Conservation (phyloP, 2,888 invertebrate species). For the Nemapogon koenigi region DNA sequence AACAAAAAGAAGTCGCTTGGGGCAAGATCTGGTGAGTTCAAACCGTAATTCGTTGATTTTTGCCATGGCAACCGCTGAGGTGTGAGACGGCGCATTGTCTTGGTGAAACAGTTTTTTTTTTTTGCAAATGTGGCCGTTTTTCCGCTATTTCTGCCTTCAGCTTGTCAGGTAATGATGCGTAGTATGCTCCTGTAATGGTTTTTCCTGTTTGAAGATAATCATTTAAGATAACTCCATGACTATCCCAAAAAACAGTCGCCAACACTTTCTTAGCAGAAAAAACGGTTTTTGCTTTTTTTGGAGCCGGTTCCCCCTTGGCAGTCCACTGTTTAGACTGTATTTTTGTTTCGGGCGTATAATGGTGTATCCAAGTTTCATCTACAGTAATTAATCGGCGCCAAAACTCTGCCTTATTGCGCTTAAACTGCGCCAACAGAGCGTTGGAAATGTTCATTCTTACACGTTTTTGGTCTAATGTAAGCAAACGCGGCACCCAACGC, state of each 20-base stretch:
- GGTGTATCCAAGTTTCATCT: conserved; percentile 12
- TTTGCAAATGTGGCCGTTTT: conserved; percentile 7
- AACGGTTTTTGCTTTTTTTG: conserved; percentile 13
- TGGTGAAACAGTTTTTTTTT: conserved; percentile 13
- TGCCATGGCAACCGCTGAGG: conserved; percentile 16
- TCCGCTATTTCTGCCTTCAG: not conserved
- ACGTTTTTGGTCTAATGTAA: conserved; percentile 5
- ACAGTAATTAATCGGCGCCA: conserved; percentile 12
- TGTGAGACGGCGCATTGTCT: conserved; percentile 14
- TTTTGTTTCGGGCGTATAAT: conserved; percentile 13
- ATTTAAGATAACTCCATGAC: not conserved
- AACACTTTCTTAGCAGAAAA: conserved; percentile 12
- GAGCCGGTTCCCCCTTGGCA: conserved; percentile 12
- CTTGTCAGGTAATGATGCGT: not conserved
- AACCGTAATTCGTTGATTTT: conserved; percentile 16
- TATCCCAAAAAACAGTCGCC: conserved; percentile 10
- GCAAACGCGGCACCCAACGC: conserved; percentile 11
- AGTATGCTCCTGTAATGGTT: conserved; percentile 6
- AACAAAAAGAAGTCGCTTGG: conserved; percentile 16
- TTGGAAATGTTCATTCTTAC: not conserved
- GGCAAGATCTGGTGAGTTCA: conserved; percentile 16
- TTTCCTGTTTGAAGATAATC: conserved; percentile 9
- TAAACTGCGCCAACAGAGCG: conserved; percentile 1
- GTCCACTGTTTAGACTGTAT: conserved; percentile 15
- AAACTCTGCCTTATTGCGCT: conserved; percentile 10